Evolutionary conservation across 2,113 vertebrate genomes (phyloP), one percentile per base, ranked within the genome.

Genomic region (Chlorodrepanis virens): DNA sequence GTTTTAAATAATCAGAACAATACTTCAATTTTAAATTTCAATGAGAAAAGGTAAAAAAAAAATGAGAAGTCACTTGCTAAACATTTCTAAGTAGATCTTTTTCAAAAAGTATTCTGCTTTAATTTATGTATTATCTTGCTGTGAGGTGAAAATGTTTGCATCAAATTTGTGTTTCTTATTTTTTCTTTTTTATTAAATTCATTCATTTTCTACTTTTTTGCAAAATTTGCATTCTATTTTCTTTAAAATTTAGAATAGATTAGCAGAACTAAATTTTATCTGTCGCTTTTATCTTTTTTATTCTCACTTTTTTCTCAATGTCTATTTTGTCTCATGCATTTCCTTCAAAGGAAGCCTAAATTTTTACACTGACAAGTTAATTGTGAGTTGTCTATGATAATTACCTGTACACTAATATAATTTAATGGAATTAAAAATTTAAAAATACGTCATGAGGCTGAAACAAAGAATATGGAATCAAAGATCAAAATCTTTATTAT

Each of bases 391-490:
- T 37, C 21, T 44, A 3, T 50, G 10, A 24, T 77, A 69, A 56
- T 64, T 56, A 37, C 4, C 17, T 64, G 3, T 17, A 28, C 17
- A 3, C 2, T 68, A 54, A 60, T 7, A 67, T 15, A 82, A 57
- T 29, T 49, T 3, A 5, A 18, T 37, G 9, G 12, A 84, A 64
- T 22, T 50, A 68, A 77, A 91, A 56, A 3, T 65, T 64, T 1
- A 14, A 54, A 68, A 68, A 14, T 35, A 13, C 1, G 1, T 27
- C 0, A 0, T 84, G 21, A 44, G 2, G 5, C 4, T 74, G 14
- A 85, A 80, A 74, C 44, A 50, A 89, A 50, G 2, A 53, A 20
- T 11, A 47, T 39, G 7, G 21, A 84, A 49, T 29, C 21, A 83
- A 72, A 24, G 16, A 74, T 28, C 3, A 60, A 57, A 70, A 23